phyloP scores from a whole-genome alignment of 1,140 invertebrate genomes.

The Hermetia illucens region DNA sequence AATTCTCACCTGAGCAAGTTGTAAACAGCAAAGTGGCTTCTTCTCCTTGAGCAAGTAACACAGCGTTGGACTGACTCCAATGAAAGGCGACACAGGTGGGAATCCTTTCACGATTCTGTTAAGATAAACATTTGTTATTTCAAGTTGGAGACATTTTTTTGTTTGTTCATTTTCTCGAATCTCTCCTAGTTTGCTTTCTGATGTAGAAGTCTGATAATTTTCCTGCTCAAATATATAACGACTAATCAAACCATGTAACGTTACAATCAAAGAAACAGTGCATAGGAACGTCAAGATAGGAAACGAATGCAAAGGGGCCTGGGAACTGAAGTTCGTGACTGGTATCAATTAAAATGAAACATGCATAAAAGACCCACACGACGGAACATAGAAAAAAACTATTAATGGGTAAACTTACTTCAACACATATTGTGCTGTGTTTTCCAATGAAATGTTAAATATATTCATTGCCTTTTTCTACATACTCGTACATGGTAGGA shows the following conservation, averaged over 20 bases:
- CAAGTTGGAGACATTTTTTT: not conserved
- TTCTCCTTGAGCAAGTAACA: slow-evolving; percentile 94
- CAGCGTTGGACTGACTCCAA: slow-evolving; percentile 90
- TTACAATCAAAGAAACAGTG: not conserved
- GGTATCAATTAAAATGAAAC: no score
- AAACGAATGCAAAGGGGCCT: no score
- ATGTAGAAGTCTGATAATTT: not conserved
- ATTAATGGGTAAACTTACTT: no score
- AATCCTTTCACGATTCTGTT: slow-evolving; percentile 90
- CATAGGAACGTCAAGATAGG: not conserved
- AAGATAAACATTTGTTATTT: slow-evolving; percentile 10
- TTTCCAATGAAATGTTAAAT: no score
- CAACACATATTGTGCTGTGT: no score
- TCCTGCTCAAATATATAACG: not conserved
- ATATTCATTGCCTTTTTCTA: no score
- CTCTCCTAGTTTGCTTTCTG: not conserved
- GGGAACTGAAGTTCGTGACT: no score
- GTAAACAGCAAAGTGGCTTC: slow-evolving; percentile 89
- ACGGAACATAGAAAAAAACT: no score
- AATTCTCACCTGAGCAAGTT: slow-evolving; percentile 79
- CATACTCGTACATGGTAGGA: no score
- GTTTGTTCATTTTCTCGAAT: not conserved
- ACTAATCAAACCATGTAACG: not conserved
- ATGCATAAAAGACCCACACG: no score
- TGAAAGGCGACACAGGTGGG: slow-evolving; percentile 93